Evolutionary conservation across 1,140 invertebrate genomes (phyloP), one percentile per base, ranked within the genome.

Genomic region (Drosophila ogumai): DNA sequence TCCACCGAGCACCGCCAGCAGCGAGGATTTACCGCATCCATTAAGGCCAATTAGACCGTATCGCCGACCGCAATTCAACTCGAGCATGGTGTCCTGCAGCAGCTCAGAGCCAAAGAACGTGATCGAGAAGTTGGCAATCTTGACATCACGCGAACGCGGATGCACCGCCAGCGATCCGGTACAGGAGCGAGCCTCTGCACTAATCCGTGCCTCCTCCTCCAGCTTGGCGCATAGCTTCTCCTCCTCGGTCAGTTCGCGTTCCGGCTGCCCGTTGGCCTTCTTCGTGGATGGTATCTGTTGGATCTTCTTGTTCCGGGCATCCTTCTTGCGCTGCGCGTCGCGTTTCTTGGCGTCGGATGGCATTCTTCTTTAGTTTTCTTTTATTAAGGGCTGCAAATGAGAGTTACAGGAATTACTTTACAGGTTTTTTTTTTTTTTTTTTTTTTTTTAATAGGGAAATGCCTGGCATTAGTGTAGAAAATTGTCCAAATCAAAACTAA

Each of bases 51-150:
- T 96, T 1, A 99, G 94, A 80, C 99, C 99, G 93, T 99, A 99
- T 79, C 99, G 95, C 81, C 98, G 94, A 0, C 99, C 98, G 92
- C 98, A 99, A 94, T 99, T 99, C 85, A 99, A 94, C 93, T 99
- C 99, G 1, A 99, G 93, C 92, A 97, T 96, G 0, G 99, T 99
- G 92, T 99, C 99, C 91, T 97, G 96, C 52, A 99, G 94, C 64
- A 99, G 94, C 94, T 99, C 99, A 82, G 96, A 95, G 50, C 99
- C 99, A 93, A 99, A 99, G 93, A 99, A 99, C 52, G 98, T 99
- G 57, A 99, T 98, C 38, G 98, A 99, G 90, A 99, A 97, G 92
- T 98, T 99, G 58, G 97, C 97, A 86, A 99, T 98, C 93, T 99
- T 99, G 32, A 99, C 95, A 93, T 99, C 99, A 69, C 99, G 94